These are phyloP conservation scores for Metallyticus violacea DNA, from an alignment of 2,888 invertebrate genomes.

Conservation along the genomic window DNA sequence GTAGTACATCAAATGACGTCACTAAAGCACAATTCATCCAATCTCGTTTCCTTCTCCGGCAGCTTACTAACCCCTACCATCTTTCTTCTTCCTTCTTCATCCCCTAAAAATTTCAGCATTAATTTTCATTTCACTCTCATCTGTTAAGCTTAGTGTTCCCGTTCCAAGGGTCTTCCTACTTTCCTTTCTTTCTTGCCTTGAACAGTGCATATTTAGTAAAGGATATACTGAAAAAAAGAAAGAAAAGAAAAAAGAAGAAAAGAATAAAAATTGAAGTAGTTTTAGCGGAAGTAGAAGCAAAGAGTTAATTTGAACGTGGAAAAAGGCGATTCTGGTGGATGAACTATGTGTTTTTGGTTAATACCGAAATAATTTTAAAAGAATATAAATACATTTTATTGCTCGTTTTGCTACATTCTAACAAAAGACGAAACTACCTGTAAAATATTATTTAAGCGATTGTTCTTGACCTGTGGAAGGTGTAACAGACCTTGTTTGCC, in stretches of 20 bases:
- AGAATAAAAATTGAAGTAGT: too few relatives aligned
- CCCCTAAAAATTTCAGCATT: background rate
- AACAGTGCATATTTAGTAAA: background rate
- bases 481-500: too few relatives aligned
- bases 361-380: too few relatives aligned
- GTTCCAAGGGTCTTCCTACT: background rate
- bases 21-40: background rate
- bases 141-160: background rate
- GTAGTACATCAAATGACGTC: background rate
- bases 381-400: too few relatives aligned
- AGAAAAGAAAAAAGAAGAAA: background rate
- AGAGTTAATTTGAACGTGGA: background rate
- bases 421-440: too few relatives aligned
- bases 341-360: too few relatives aligned
- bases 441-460: too few relatives aligned
- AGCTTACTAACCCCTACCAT: too few relatives aligned
- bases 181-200: background rate
- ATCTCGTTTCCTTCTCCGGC: too few relatives aligned
- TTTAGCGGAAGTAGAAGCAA: background rate
- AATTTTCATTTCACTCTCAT: background rate
- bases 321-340: too few relatives aligned
- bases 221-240: background rate
- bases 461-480: too few relatives aligned
- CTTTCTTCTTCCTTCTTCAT: background rate
- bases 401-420: too few relatives aligned